phyloP scores from a whole-genome alignment of 2,113 vertebrate genomes.

The Clarias gariepinus region DNA sequence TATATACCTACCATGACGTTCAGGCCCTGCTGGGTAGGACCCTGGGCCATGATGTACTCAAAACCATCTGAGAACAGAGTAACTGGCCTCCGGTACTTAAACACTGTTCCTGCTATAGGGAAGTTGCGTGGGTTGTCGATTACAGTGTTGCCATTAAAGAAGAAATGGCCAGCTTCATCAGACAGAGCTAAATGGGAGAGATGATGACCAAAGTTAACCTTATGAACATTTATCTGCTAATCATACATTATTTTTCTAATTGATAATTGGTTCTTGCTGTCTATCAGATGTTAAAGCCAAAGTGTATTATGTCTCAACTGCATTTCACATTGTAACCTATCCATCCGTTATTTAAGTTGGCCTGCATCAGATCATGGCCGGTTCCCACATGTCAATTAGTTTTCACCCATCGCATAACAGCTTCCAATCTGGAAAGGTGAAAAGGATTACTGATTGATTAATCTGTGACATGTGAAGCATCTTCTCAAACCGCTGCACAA shows the following conservation, averaged over 20 bases:
- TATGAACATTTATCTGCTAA: not conserved
- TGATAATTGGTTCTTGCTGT: not conserved
- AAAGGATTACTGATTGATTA: too few species aligned
- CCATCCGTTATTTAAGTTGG: not conserved
- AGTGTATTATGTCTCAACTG: not conserved
- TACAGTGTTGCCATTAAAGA: constrained; percentile 85
- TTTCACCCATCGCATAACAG: too few species aligned
- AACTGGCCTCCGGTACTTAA: constrained; percentile 84
- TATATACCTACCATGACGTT: constrained; percentile 80
- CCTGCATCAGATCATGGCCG: too few species aligned
- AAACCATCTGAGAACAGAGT: constrained; percentile 79
- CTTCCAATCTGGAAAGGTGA: not conserved
- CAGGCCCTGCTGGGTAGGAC: constrained; percentile 84
- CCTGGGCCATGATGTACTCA: constrained; percentile 87
- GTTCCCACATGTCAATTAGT: too few species aligned
- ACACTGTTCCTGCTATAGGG: constrained; percentile 82
- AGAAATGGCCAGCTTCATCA: constrained; percentile 83
- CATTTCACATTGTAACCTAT: not conserved
- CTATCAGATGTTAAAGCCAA: not conserved
- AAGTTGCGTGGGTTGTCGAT: constrained; percentile 90
- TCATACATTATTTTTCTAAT: not conserved
- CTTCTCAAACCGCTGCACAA: not conserved
- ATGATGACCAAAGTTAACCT: not conserved
- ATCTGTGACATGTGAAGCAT: not conserved
- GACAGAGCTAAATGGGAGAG: constrained; percentile 74